Conservation (phyloP, 2,113 vertebrate species). For the Peromyscus polionotus region DNA sequence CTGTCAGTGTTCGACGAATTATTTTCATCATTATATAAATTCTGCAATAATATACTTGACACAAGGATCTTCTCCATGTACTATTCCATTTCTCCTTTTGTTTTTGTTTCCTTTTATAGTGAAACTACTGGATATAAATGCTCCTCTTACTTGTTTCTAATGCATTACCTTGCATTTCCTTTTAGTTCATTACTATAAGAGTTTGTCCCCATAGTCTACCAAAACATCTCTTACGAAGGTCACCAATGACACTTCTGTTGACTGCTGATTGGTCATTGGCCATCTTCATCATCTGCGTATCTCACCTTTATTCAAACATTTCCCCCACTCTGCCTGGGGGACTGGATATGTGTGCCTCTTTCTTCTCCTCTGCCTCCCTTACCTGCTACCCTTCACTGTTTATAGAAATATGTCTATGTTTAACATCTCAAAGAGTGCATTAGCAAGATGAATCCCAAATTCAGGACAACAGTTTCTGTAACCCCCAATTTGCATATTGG, state of each 20-base stretch:
- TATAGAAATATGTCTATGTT: background rate
- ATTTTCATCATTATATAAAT: background rate
- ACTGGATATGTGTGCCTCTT: background rate
- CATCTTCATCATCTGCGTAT: background rate
- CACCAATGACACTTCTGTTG: background rate
- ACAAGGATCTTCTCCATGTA: background rate
- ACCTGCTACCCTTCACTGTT: background rate
- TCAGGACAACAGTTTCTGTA: background rate
- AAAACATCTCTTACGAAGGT: background rate
- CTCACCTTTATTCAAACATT: background rate
- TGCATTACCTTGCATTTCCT: background rate
- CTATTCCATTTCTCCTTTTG: background rate
- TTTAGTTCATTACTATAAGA: background rate
- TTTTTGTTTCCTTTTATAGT: background rate
- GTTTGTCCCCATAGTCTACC: background rate
- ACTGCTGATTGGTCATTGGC: background rate
- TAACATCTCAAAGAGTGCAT: background rate
- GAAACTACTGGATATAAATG: background rate
- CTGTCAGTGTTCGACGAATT: background rate
- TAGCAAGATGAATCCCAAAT: background rate
- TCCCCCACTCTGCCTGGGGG: background rate
- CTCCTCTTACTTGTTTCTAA: background rate
- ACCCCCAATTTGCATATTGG: background rate
- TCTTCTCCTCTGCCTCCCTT: background rate
- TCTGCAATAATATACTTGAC: slow-evolving; percentile 16